Conservation (phyloP, 2,113 vertebrate species). For the Neotragus moschatus region DNA sequence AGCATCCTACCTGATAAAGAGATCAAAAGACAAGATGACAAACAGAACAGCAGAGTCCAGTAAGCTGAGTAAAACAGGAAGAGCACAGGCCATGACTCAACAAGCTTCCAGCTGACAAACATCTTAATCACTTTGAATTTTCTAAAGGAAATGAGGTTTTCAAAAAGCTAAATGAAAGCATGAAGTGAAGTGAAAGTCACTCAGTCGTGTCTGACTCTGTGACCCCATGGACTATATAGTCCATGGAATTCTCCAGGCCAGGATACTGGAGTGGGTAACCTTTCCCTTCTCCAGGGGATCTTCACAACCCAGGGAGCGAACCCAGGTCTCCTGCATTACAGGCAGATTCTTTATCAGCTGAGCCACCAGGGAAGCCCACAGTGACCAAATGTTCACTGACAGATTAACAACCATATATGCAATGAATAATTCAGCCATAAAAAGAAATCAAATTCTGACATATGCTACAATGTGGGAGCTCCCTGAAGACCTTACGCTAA, state of each 20-base stretch:
- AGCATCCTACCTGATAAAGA: background rate
- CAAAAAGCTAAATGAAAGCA: background rate
- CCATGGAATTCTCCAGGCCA: background rate
- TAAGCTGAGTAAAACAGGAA: background rate
- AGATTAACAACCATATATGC: background rate
- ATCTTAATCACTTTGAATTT: background rate
- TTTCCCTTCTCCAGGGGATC: background rate
- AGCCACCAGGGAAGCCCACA: background rate
- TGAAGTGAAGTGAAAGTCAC: background rate
- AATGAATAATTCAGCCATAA: background rate
- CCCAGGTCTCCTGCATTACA: background rate
- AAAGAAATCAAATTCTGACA: background rate
- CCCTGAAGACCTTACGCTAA: background rate
- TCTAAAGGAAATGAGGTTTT: background rate
- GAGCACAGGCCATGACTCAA: background rate
- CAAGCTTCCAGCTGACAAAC: background rate
- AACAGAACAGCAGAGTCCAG: background rate
- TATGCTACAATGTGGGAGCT: background rate
- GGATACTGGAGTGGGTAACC: background rate
- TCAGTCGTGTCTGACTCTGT: background rate
- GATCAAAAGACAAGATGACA: background rate
- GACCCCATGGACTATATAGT: background rate
- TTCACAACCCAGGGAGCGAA: background rate
- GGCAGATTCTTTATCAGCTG: background rate
- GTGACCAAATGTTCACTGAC: background rate